These are phyloP conservation scores for Scomber colias DNA, from an alignment of 2,113 vertebrate genomes.

Conservation along the genomic window DNA sequence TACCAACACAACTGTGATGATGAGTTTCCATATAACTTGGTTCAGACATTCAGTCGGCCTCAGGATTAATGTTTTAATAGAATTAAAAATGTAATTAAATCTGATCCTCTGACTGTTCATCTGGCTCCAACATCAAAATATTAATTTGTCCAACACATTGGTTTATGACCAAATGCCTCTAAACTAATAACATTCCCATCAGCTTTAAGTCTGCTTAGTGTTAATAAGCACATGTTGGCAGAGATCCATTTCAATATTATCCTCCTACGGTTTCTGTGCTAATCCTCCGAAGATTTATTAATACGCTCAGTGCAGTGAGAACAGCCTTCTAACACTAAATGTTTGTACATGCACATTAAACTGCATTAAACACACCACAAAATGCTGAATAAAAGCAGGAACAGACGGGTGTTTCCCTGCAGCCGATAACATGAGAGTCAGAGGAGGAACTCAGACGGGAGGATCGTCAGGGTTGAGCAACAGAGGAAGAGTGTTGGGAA, in stretches of 20 bases:
- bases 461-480: slow-evolving; percentile 52
- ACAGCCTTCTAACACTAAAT: background rate
- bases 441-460: slow-evolving; percentile 12
- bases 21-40: too few species aligned
- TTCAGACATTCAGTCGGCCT: too few species aligned
- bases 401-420: slow-evolving; percentile 56
- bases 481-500: slow-evolving; percentile 29
- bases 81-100: too few species aligned
- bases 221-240: background rate
- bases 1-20: too few species aligned
- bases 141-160: too few species aligned
- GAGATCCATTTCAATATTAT: slow-evolving; percentile 13
- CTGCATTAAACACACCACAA: background rate
- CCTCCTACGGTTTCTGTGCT: background rate
- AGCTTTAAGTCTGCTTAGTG: too few species aligned
- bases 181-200: too few species aligned
- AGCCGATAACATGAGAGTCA: slow-evolving; percentile 7
- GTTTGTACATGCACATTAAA: background rate
- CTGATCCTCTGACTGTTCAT: background rate
- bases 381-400: slow-evolving; percentile 2
- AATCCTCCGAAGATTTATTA: background rate
- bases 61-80: too few species aligned
- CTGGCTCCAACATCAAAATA: too few species aligned
- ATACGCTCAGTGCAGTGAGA: background rate
- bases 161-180: too few species aligned